Conservation (phyloP, 2,888 invertebrate genomes). For the Tachina grossa region DNA sequence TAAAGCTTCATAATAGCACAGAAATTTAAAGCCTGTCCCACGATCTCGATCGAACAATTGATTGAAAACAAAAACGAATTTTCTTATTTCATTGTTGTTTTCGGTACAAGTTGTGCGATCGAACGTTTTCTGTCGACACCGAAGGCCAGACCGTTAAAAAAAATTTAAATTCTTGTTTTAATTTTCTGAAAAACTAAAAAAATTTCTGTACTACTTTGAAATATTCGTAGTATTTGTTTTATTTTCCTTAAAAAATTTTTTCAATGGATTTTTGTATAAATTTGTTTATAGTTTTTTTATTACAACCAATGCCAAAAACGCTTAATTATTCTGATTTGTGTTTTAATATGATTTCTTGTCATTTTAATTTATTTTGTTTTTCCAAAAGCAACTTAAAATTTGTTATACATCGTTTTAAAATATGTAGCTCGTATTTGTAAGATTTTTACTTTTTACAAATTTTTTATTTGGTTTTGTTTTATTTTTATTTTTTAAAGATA, state of each 20-base stretch:
- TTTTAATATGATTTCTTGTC: conserved; percentile 20
- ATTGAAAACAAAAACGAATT: no score
- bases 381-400: conserved; percentile 62
- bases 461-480: conserved; percentile 31
- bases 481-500: conserved; percentile 30
- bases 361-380: conserved; percentile 18
- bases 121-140: no score
- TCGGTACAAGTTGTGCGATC: no score
- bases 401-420: conserved; percentile 24
- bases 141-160: no score
- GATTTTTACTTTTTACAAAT: conserved; percentile 55
- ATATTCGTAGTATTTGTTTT: conserved; percentile 24
- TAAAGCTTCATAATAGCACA: background rate
- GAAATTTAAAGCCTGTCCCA: background rate
- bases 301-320: conserved; percentile 71
- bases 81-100: no score
- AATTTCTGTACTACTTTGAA: conserved; percentile 11
- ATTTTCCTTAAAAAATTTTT: conserved; percentile 12
- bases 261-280: conserved; percentile 16
- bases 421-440: conserved; percentile 26
- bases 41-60: no score
- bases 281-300: conserved; percentile 11
- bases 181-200: background rate
- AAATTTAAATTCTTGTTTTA: background rate
- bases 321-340: conserved; percentile 57